Conservation (phyloP, 2,797 vertebrate species). For the Spinus pinus region DNA sequence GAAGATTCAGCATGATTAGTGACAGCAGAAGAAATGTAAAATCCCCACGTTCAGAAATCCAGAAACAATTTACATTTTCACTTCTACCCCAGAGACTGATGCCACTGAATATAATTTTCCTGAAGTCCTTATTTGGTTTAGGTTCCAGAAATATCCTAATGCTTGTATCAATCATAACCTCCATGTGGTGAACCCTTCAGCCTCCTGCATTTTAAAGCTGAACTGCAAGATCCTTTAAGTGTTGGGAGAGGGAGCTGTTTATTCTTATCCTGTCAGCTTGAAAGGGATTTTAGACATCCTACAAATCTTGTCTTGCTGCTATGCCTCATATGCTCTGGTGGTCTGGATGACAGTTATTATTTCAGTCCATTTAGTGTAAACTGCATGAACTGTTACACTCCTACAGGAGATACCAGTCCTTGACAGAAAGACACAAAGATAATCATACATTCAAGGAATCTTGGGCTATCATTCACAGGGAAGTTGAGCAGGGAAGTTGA, state of each 20-base stretch:
- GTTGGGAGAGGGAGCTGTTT: neutral
- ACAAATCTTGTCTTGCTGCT: conserved; percentile 7
- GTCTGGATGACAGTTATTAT: conserved; percentile 10
- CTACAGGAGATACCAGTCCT: neutral
- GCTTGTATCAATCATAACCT: neutral
- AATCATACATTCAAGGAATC: neutral
- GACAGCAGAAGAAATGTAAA: neutral
- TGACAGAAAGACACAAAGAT: neutral
- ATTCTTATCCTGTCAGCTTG: neutral
- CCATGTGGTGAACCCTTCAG: neutral
- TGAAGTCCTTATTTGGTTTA: neutral
- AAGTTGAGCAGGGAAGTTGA: neutral
- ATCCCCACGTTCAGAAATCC: neutral
- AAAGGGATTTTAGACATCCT: conserved; percentile 8
- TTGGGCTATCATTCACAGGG: neutral
- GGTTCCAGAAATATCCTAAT: neutral
- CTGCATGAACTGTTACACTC: neutral
- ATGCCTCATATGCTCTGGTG: neutral
- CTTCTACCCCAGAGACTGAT: neutral
- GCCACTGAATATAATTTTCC: neutral
- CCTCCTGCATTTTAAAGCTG: neutral
- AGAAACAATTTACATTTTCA: neutral
- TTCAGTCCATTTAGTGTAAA: conserved; percentile 11
- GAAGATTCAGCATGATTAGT: neutral
- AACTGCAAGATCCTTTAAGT: neutral